These are phyloP conservation scores for Acomys russatus DNA, from an alignment of 2,797 vertebrate genomes.

Conservation along the genomic window DNA sequence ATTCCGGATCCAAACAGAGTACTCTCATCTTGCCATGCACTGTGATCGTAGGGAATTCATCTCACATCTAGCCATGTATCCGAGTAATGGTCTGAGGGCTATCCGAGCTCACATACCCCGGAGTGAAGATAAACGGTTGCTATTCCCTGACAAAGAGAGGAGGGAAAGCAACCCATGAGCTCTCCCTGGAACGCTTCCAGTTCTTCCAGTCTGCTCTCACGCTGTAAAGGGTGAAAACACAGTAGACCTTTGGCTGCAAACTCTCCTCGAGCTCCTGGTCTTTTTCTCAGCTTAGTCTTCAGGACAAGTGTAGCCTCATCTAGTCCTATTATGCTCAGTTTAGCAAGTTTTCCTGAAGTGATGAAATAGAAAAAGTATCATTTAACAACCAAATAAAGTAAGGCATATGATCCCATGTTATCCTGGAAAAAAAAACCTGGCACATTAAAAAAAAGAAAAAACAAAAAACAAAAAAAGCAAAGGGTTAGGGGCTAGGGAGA, in stretches of 20 bases:
- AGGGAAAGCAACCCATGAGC: background rate
- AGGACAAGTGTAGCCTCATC: background rate
- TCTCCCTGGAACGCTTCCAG: background rate
- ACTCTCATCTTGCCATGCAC: background rate
- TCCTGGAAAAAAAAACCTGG: background rate
- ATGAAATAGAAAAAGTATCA: background rate
- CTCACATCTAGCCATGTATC: background rate
- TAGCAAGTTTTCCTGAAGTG: background rate
- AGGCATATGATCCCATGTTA: background rate
- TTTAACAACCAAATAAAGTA: background rate
- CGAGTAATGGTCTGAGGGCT: background rate
- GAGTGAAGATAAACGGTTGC: background rate
- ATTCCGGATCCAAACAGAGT: background rate
- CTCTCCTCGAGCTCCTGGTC: accelerated
- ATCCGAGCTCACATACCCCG: background rate
- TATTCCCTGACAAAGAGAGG: background rate
- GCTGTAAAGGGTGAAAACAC: accelerated
- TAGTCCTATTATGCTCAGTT: background rate
- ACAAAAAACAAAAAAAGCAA: background rate
- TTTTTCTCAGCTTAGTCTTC: background rate
- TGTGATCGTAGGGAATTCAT: background rate
- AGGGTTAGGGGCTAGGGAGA: background rate
- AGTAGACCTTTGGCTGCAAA: background rate
- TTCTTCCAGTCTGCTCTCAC: background rate
- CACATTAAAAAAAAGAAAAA: background rate